These are phyloP conservation scores for Montipora foliosa DNA, from an alignment of 64 coral and sea anemone species.

Conservation along the genomic window DNA sequence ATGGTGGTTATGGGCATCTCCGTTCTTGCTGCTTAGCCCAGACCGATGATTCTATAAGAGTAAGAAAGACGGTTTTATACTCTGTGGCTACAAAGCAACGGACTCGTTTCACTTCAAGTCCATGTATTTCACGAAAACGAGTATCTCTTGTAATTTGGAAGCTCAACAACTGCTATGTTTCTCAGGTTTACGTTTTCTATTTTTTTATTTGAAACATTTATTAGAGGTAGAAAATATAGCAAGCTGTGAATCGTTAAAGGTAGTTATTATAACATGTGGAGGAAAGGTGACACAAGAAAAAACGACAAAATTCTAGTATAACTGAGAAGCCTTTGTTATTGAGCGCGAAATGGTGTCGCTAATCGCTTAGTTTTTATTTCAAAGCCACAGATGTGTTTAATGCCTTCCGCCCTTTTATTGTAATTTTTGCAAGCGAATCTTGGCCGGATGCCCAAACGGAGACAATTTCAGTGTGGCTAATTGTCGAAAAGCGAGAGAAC, in stretches of 20 bases:
- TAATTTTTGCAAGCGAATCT: constrained; percentile 40
- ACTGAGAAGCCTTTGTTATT: not conserved
- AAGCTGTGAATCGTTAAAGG: not conserved
- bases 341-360: constrained; percentile 41
- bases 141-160: not conserved
- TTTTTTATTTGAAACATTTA: not conserved
- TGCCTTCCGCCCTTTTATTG: constrained; percentile 60
- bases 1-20: constrained; percentile 5
- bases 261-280: not conserved
- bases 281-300: not conserved
- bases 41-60: constrained; percentile 30
- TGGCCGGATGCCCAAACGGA: constrained; percentile 33
- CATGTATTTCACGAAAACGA: not conserved
- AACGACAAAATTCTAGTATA: not conserved
- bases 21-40: constrained; percentile 32
- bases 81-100: not conserved
- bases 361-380: constrained; percentile 57
- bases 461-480: constrained; percentile 13
- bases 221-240: not conserved
- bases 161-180: not conserved
- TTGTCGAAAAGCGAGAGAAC: constrained; percentile 24
- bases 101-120: not conserved
- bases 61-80: not conserved
- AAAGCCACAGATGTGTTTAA: constrained; percentile 48
- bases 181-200: not conserved